Conservation (phyloP, 2,113 vertebrate species). For the Chamaea fasciata region DNA sequence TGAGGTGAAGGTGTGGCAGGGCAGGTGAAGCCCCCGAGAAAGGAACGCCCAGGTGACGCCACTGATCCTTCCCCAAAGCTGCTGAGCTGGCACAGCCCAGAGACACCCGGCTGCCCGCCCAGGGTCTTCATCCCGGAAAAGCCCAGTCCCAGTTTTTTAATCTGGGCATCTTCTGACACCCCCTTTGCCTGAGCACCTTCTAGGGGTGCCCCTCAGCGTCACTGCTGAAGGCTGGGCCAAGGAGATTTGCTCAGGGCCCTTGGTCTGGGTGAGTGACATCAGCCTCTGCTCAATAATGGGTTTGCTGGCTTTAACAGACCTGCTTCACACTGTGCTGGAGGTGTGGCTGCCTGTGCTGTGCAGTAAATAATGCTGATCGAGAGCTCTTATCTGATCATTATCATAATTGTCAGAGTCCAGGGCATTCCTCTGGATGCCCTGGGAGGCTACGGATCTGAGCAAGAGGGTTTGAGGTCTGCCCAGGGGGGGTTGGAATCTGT, state of each 20-base stretch:
- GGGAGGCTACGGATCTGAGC: no score
- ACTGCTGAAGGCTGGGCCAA: neutral
- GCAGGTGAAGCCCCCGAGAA: neutral
- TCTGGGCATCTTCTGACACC: neutral
- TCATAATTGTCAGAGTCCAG: no score
- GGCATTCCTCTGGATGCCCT: no score
- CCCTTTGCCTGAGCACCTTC: neutral
- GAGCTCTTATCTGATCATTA: no score
- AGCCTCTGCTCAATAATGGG: accelerated
- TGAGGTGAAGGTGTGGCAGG: neutral
- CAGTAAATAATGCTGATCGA: neutral
- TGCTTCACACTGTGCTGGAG: accelerated
- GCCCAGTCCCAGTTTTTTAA: neutral
- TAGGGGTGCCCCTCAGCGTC: neutral
- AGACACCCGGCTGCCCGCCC: neutral
- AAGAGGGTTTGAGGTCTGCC: no score
- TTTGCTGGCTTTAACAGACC: neutral
- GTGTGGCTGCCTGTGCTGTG: neutral
- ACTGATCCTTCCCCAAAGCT: neutral
- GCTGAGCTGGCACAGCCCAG: neutral
- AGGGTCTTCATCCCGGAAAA: neutral
- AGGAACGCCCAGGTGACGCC: neutral
- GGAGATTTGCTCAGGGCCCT: accelerated
- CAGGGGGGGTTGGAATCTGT: no score
- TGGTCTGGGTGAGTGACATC: neutral